A percentile compares a stretch with the other conserved stretches of the same genome.
These are phyloP conservation scores for Laticauda colubrina DNA, from an alignment of 2,113 vertebrate genomes.

Conservation along the genomic window DNA sequence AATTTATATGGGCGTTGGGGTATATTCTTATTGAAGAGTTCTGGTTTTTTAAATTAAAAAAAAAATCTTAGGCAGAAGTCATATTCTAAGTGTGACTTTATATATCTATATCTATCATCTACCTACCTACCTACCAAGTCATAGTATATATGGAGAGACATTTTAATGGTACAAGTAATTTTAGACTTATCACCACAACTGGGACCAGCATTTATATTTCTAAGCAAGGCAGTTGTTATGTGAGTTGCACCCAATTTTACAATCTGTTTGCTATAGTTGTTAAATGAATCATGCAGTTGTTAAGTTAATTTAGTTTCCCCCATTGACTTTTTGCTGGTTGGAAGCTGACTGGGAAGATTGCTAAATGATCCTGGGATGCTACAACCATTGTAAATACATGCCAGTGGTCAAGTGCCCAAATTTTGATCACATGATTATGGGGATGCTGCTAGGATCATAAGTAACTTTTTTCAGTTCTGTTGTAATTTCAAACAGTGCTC, in stretches of 20 bases:
- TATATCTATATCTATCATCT: no score
- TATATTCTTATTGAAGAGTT: background rate
- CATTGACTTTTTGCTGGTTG: background rate
- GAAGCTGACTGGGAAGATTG: background rate
- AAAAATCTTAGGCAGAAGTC: no score
- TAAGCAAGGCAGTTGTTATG: background rate
- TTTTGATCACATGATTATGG: background rate
- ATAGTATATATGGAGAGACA: no score
- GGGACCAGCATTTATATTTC: background rate
- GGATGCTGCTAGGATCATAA: background rate
- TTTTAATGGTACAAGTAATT: background rate
- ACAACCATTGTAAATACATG: background rate
- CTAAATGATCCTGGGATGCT: background rate
- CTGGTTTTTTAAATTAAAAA: background rate
- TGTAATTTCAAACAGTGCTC: background rate
- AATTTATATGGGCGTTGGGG: background rate
- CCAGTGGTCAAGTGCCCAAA: background rate
- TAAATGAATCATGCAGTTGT: background rate
- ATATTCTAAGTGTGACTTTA: background rate
- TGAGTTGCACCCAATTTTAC: background rate
- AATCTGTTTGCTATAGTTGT: background rate
- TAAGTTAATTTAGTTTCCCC: background rate
- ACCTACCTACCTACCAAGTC: no score
- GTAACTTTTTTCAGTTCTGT: background rate
- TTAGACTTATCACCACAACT: background rate